Evolutionary conservation across 2,113 vertebrate genomes (phyloP).

Genomic region (Neodon shergylaensis): DNA sequence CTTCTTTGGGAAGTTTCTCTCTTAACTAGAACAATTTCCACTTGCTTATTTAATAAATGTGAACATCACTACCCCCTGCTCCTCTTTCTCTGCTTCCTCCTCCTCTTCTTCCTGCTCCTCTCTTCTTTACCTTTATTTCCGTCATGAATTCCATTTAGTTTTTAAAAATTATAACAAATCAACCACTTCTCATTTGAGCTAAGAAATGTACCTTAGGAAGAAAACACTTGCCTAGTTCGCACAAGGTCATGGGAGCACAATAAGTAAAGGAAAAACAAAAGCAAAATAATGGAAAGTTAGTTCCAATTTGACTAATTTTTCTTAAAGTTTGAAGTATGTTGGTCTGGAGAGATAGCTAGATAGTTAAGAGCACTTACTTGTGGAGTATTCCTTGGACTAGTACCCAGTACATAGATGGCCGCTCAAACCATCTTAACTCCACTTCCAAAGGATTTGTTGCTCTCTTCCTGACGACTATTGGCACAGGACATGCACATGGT

Average conservation of each 20-base stretch:
- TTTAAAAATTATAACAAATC: neutral
- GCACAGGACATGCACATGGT: neutral
- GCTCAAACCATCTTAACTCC: neutral
- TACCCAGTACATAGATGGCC: neutral
- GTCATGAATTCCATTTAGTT: neutral
- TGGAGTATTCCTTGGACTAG: neutral
- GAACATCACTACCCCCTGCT: neutral
- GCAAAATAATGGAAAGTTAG: neutral
- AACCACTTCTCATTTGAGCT: too few relatives aligned
- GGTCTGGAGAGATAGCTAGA: fast-evolving
- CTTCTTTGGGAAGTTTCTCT: neutral
- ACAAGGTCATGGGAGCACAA: neutral
- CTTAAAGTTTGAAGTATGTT: neutral
- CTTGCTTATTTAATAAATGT: neutral
- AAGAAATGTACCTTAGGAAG: neutral
- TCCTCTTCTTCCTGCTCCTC: neutral
- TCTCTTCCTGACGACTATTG: neutral
- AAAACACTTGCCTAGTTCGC: too few relatives aligned
- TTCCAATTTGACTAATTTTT: neutral
- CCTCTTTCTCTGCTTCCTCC: neutral
- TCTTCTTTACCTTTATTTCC: neutral
- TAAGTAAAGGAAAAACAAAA: neutral
- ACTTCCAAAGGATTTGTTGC: neutral
- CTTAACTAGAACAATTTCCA: neutral
- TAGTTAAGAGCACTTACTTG: neutral